A percentile compares a stretch with the other conserved stretches of the same genome.
Conservation (phyloP, 2,113 vertebrate species). For the Alethe castanea region DNA sequence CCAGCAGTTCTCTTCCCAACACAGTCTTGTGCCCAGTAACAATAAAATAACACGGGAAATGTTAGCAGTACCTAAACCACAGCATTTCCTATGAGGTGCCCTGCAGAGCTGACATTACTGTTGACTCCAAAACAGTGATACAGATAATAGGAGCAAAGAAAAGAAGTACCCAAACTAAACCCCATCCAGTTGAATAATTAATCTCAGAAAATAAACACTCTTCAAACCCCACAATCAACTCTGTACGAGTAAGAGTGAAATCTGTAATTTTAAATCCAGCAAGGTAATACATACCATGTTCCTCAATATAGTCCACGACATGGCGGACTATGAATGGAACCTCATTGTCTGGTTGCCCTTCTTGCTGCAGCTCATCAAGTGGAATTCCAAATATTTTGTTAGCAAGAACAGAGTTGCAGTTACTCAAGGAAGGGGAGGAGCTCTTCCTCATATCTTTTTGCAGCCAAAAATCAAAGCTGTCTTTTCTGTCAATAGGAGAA, state of each 20-base stretch:
- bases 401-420: slow-evolving; percentile 90
- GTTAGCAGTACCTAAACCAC: neutral
- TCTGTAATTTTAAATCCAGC: neutral
- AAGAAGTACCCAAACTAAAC: neutral
- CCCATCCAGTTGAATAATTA: neutral
- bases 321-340: slow-evolving; percentile 94
- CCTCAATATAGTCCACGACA: slow-evolving; percentile 96
- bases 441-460: slow-evolving; percentile 99
- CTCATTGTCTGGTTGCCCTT: slow-evolving; percentile 89
- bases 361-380: slow-evolving; percentile 93
- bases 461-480: slow-evolving; percentile 90
- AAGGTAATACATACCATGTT: slow-evolving; percentile 86
- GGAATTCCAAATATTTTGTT: slow-evolving; percentile 95
- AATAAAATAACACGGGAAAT: neutral
- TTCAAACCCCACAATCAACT: neutral
- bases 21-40: neutral
- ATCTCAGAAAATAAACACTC: neutral
- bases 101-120: neutral
- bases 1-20: neutral
- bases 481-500: slow-evolving; percentile 81
- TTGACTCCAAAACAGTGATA: neutral
- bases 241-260: neutral
- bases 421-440: slow-evolving; percentile 93
- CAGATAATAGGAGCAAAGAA: neutral
- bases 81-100: neutral